Percentiles rank a stretch among this genome's conserved stretches.
Conservation (phyloP, 2,888 invertebrate species). For the Drosophila pseudotakahashii region DNA sequence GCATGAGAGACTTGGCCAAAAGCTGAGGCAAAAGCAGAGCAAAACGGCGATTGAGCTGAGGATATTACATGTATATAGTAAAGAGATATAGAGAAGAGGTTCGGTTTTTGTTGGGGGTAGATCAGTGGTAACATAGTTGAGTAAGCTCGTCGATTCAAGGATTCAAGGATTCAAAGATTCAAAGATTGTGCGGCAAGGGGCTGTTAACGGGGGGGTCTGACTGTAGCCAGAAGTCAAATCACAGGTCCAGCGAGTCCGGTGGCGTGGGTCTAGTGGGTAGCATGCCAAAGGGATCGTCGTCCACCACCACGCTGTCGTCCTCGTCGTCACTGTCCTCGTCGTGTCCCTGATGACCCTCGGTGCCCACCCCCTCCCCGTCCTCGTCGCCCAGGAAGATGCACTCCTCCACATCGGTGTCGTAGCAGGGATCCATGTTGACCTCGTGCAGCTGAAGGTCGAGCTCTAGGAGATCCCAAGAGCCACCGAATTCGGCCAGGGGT, state of each 20-base stretch:
- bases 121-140: constrained; percentile 38
- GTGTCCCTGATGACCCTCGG: constrained; percentile 14
- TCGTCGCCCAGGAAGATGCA: constrained; percentile 86
- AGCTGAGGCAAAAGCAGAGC: constrained; percentile 39
- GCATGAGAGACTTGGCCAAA: constrained; percentile 8
- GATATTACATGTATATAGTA: neutral
- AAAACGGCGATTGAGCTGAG: constrained; percentile 7
- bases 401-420: constrained; percentile 87
- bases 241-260: constrained; percentile 85
- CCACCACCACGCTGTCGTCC: constrained; percentile 72
- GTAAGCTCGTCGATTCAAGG: constrained; percentile 56
- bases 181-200: constrained; percentile 53
- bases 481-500: constrained; percentile 84
- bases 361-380: constrained; percentile 46
- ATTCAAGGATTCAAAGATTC: constrained; percentile 8
- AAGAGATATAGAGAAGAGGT: constrained; percentile 16
- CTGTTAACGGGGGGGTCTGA: constrained; percentile 44
- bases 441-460: constrained; percentile 87
- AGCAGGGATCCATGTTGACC: constrained; percentile 87
- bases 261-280: constrained; percentile 87
- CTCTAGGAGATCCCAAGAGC: constrained; percentile 88
- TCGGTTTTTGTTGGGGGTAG: neutral
- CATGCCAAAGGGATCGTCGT: constrained; percentile 86
- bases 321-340: constrained; percentile 52
- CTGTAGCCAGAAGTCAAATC: constrained; percentile 82